Percentiles rank a stretch among this genome's conserved stretches.
phyloP scores from a whole-genome alignment of 2,113 vertebrate genomes.

The Procapra przewalskii region DNA sequence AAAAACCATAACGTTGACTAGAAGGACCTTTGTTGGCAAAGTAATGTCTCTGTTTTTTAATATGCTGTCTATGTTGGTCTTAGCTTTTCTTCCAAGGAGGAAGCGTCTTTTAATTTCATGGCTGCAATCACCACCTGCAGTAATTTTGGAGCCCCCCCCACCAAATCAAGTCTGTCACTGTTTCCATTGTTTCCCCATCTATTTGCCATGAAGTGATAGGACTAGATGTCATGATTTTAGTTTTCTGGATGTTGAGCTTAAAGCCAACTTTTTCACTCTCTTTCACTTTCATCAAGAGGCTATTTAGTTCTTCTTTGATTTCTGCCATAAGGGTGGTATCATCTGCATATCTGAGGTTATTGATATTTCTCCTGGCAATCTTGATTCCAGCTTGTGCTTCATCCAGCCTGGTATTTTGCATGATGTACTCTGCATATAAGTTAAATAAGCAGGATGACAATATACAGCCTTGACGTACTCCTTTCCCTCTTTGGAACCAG shows the following conservation, averaged over 20 bases:
- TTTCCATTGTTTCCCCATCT: not conserved
- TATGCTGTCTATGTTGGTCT: not conserved
- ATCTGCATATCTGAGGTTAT: not conserved
- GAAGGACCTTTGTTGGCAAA: not conserved
- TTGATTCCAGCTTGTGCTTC: not conserved
- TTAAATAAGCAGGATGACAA: not conserved
- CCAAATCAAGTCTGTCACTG: not conserved
- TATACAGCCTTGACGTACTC: not conserved
- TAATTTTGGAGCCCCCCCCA: not conserved
- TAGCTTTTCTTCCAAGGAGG: not conserved
- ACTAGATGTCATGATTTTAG: not conserved
- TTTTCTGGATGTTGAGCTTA: not conserved
- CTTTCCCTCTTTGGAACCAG: not conserved
- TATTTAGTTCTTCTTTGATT: not conserved
- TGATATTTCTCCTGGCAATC: not conserved
- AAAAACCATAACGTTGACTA: not conserved
- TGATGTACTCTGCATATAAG: not conserved
- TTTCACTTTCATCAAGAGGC: not conserved
- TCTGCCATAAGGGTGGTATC: not conserved
- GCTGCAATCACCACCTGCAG: not conserved
- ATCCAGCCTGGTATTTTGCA: not conserved
- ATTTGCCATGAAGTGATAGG: not conserved
- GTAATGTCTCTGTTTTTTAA: not conserved
- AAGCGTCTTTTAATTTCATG: not conserved
- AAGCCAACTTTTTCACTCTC: not conserved